These are phyloP conservation scores for Campaea margaritaria DNA, from an alignment of 2,888 invertebrate genomes.

Conservation along the genomic window DNA sequence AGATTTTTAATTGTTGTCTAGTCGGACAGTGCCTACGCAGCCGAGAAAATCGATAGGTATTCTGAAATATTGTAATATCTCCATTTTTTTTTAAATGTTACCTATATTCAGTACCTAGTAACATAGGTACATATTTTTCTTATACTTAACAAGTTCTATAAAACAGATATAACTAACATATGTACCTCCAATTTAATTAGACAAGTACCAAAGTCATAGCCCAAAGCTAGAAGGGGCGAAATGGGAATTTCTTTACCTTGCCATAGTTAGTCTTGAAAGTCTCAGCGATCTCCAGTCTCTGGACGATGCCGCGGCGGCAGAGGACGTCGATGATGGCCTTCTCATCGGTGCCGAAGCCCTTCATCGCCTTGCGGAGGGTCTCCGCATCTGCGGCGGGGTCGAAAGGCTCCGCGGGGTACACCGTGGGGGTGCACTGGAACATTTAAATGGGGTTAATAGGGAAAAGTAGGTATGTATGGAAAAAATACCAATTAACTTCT, in stretches of 20 bases:
- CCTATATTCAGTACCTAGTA: too few species aligned
- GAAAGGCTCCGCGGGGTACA: constrained; percentile 94
- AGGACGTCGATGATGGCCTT: constrained; percentile 96
- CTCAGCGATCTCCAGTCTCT: constrained; percentile 95
- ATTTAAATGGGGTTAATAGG: constrained; percentile 26
- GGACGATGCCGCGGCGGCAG: constrained; percentile 94
- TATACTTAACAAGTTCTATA: too few species aligned
- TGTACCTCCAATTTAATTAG: too few species aligned
- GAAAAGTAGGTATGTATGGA: not conserved
- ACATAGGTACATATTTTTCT: too few species aligned
- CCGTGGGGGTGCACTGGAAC: constrained; percentile 93
- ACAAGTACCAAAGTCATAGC: too few species aligned
- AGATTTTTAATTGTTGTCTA: too few species aligned
- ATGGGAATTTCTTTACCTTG: constrained; percentile 84
- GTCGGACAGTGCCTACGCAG: too few species aligned
- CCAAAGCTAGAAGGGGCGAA: not conserved
- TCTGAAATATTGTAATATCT: too few species aligned
- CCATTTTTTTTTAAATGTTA: too few species aligned
- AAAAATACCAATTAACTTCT: too few species aligned
- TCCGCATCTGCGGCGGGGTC: constrained; percentile 94
- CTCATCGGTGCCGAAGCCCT: constrained; percentile 96
- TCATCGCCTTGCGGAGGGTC: constrained; percentile 95
- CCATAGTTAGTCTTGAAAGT: constrained; percentile 97
- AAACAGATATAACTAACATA: too few species aligned
- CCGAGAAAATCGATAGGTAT: too few species aligned